phyloP scores from a whole-genome alignment of 2,113 vertebrate genomes.

The Rhinolophus sinicus region DNA sequence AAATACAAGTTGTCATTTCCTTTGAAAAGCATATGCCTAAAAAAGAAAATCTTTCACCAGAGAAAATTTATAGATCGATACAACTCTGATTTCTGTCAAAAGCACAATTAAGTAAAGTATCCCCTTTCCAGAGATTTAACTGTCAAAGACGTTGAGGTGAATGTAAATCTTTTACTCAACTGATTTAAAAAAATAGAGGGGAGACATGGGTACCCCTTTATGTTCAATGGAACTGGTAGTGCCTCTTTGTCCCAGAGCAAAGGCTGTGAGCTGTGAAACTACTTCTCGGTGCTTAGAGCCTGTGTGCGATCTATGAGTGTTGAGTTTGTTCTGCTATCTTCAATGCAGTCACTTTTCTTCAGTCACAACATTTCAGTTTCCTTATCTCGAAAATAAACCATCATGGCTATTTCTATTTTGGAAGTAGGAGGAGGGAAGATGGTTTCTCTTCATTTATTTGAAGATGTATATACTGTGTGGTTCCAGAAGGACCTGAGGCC shows the following conservation, averaged over 20 bases:
- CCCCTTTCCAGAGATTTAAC: background rate
- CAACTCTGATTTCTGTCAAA: background rate
- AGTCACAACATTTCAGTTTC: slow-evolving; percentile 35
- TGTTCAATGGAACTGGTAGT: background rate
- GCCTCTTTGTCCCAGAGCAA: background rate
- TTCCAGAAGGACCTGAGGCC: background rate
- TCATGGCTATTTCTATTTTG: slow-evolving; percentile 35
- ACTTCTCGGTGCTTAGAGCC: background rate
- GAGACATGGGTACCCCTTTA: background rate
- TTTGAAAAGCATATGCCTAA: background rate
- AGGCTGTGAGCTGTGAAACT: background rate
- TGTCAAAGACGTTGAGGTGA: background rate
- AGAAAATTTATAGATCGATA: background rate
- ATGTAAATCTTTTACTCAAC: background rate
- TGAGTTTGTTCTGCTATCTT: background rate
- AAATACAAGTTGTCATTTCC: background rate
- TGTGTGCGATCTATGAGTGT: background rate
- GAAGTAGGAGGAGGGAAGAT: background rate
- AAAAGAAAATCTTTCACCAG: background rate
- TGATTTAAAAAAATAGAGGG: background rate
- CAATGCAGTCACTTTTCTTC: slow-evolving; percentile 15
- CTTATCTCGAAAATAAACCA: slow-evolving; percentile 66
- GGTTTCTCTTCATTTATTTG: slow-evolving; percentile 59
- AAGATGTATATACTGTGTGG: slow-evolving; percentile 13
- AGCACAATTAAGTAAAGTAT: background rate